phyloP scores from a whole-genome alignment of 1,140 invertebrate genomes.

The Drosophila rhopaloa region DNA sequence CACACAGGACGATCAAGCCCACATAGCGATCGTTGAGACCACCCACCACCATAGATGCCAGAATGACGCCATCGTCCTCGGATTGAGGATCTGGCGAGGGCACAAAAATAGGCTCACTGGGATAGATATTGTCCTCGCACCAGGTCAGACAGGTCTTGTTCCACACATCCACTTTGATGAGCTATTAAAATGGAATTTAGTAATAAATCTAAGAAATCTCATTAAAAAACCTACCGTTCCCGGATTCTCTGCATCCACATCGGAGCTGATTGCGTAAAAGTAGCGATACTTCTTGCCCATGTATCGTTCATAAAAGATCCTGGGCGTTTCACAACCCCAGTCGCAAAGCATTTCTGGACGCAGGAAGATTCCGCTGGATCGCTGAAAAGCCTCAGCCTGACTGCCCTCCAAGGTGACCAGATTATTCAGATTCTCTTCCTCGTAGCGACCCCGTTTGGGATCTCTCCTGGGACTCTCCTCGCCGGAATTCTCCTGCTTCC shows the following conservation, averaged over 20 bases:
- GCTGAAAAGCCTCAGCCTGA: slow-evolving; percentile 85
- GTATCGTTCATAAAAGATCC: slow-evolving; percentile 89
- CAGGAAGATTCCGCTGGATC: slow-evolving; percentile 86
- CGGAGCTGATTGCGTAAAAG: slow-evolving; percentile 95
- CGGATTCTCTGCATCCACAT: slow-evolving; percentile 92
- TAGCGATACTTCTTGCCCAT: slow-evolving; percentile 90
- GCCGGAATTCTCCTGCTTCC: slow-evolving; percentile 16
- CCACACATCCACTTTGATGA: slow-evolving; percentile 91
- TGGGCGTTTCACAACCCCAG: slow-evolving; percentile 93
- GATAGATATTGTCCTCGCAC: slow-evolving; percentile 90
- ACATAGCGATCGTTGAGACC: slow-evolving; percentile 86
- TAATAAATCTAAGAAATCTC: background rate
- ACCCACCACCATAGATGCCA: slow-evolving; percentile 90
- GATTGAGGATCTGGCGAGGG: slow-evolving; percentile 89
- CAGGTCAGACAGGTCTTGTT: slow-evolving; percentile 89
- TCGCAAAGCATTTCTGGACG: slow-evolving; percentile 89
- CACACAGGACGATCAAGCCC: slow-evolving; percentile 89
- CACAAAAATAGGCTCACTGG: slow-evolving; percentile 95
- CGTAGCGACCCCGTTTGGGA: slow-evolving; percentile 32
- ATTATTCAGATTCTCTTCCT: slow-evolving; percentile 70
- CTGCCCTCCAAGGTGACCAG: slow-evolving; percentile 85
- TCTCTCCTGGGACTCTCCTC: slow-evolving; percentile 10
- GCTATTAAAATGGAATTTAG: slow-evolving; percentile 82
- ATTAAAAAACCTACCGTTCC: slow-evolving; percentile 88
- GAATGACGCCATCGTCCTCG: slow-evolving; percentile 91